These are phyloP conservation scores for Heteromyza rotundicornis DNA, from an alignment of 2,888 invertebrate genomes.

Conservation along the genomic window DNA sequence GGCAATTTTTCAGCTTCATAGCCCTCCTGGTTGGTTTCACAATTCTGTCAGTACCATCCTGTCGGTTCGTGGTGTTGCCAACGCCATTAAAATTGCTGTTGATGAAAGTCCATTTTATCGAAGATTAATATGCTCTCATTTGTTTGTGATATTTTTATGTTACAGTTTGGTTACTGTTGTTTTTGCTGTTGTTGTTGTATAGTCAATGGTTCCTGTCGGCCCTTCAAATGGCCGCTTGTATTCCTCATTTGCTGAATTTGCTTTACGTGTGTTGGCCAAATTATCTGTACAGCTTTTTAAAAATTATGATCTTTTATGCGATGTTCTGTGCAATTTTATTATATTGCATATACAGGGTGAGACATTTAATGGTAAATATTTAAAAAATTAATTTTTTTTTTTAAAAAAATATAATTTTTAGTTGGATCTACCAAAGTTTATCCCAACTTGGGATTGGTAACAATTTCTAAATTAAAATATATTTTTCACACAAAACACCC, in stretches of 20 bases:
- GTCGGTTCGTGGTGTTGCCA: background rate
- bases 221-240: background rate
- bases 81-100: slow-evolving; percentile 7
- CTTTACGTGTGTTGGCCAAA: no score
- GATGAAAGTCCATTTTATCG: slow-evolving; percentile 23
- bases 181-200: background rate
- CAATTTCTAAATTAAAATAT: no score
- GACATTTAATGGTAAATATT: no score
- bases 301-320: no score
- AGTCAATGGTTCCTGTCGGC: background rate
- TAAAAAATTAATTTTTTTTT: no score
- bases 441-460: no score
- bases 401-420: no score
- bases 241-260: background rate
- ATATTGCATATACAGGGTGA: no score
- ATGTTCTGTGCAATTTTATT: no score
- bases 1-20: slow-evolving; percentile 19
- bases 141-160: background rate
- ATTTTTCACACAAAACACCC: no score
- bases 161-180: background rate
- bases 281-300: no score
- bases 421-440: no score
- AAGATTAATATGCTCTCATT: slow-evolving; percentile 22
- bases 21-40: background rate
- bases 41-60: background rate